Evolutionary conservation across 2,888 invertebrate species (phyloP).

Genomic region (Augiades crinisus): DNA sequence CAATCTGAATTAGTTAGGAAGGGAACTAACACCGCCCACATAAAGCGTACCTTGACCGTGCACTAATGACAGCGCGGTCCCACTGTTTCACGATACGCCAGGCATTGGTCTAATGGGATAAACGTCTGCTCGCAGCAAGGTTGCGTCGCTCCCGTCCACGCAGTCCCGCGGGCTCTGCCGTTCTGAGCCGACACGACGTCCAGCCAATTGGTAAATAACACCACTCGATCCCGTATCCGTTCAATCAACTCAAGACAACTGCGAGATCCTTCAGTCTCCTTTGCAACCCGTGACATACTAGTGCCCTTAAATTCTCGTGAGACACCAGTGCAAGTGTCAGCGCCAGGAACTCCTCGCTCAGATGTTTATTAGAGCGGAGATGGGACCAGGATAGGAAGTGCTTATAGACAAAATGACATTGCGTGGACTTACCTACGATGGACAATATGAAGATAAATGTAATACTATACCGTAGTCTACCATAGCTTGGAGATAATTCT

Average conservation of each 20-base stretch:
- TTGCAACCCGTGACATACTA: conserved; percentile 46
- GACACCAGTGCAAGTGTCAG: conserved; percentile 19
- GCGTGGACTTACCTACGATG: conserved; percentile 12
- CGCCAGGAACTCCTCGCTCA: conserved; percentile 21
- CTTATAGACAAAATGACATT: conserved; percentile 22
- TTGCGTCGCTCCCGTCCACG: conserved; percentile 63
- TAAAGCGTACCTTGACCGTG: conserved; percentile 73
- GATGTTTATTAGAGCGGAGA: conserved; percentile 16
- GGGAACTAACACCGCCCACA: conserved; percentile 36
- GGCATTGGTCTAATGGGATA: conserved; percentile 75
- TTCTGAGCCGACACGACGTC: conserved; percentile 60
- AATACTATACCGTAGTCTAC: conserved; percentile 33
- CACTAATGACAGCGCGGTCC: conserved; percentile 61
- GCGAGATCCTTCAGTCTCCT: conserved; percentile 63
- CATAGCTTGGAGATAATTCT: neutral
- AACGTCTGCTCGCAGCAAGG: conserved; percentile 75
- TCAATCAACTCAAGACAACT: conserved; percentile 70
- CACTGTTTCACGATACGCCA: conserved; percentile 64
- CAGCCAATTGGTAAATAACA: conserved; percentile 74
- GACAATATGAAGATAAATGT: conserved; percentile 40
- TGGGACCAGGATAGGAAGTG: conserved; percentile 25
- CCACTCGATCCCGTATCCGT: conserved; percentile 77
- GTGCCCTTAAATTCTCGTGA: conserved; percentile 36
- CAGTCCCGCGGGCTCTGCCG: conserved; percentile 59
- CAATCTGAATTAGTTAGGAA: conserved; percentile 12